Evolutionary conservation across 2,113 vertebrate species (phyloP).

Genomic region (Neotragus moschatus): DNA sequence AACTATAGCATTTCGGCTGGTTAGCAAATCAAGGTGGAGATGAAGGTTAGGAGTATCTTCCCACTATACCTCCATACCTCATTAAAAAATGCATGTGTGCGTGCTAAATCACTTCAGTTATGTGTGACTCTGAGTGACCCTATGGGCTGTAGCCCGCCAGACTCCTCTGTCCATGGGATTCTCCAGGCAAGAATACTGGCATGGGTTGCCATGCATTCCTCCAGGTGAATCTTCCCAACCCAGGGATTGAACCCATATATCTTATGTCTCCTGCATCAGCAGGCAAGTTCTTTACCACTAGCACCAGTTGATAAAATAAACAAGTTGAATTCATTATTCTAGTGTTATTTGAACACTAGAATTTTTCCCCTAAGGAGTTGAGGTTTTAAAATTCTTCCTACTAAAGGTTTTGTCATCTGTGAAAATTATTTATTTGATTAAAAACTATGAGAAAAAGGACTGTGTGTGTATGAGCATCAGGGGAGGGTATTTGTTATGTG

Average conservation of each 20-base stretch:
- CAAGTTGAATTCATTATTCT: background rate
- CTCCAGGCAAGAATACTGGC: background rate
- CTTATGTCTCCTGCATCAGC: background rate
- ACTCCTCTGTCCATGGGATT: background rate
- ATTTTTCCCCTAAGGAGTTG: background rate
- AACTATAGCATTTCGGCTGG: background rate
- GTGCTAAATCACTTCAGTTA: background rate
- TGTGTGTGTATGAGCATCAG: background rate
- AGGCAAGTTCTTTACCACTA: background rate
- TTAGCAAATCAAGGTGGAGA: background rate
- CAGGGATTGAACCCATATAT: background rate
- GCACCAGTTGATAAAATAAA: background rate
- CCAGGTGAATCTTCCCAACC: background rate
- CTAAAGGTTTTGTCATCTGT: background rate
- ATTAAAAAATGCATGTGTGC: background rate
- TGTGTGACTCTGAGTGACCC: background rate
- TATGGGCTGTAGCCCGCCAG: background rate
- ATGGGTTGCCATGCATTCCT: background rate
- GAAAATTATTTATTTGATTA: conserved; percentile 16
- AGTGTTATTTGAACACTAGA: background rate
- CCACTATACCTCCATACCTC: background rate
- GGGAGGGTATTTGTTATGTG: background rate
- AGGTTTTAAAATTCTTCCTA: background rate
- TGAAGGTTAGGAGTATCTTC: background rate
- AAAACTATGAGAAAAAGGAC: background rate